Percentiles rank a stretch among this genome's conserved stretches.
Evolutionary conservation across 2,888 invertebrate genomes (phyloP).

Genomic region (Platypus cylindrus): DNA sequence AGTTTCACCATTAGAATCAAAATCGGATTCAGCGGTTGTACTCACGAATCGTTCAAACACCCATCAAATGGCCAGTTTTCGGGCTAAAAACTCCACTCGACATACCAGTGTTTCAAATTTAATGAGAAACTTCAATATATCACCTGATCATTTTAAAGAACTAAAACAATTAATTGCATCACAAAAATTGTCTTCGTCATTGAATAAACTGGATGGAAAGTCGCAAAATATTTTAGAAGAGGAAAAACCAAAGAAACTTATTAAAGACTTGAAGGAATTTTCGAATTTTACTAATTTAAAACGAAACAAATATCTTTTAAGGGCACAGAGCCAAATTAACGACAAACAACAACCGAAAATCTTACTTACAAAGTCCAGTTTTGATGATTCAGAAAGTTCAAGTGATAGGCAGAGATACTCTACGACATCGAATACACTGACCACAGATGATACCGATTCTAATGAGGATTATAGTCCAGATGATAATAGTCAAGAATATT

Average conservation of each 20-base stretch:
- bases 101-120: slow-evolving; percentile 35
- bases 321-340: slow-evolving; percentile 10
- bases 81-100: slow-evolving; percentile 26
- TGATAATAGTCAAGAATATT: slow-evolving; percentile 71
- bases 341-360: slow-evolving; percentile 36
- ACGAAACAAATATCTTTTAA: slow-evolving; percentile 43
- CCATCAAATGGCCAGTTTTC: slow-evolving; percentile 18
- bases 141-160: slow-evolving; percentile 42
- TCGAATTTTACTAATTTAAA: slow-evolving; percentile 60
- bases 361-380: slow-evolving; percentile 37
- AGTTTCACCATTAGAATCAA: slow-evolving; percentile 33
- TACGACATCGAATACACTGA: slow-evolving; percentile 23
- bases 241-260: slow-evolving; percentile 37
- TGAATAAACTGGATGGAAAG: slow-evolving; percentile 43
- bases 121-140: slow-evolving; percentile 30
- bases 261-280: slow-evolving; percentile 77
- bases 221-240: slow-evolving; percentile 31
- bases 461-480: slow-evolving; percentile 60
- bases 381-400: slow-evolving; percentile 39
- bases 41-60: slow-evolving; percentile 29
- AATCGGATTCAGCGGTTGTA: slow-evolving; percentile 30
- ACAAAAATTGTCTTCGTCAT: slow-evolving; percentile 41
- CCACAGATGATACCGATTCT: slow-evolving; percentile 28
- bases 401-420: slow-evolving; percentile 30
- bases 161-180: slow-evolving; percentile 42